These are phyloP conservation scores for Aptenodytes forsteri DNA, from an alignment of 2,113 vertebrate species.

Conservation along the genomic window DNA sequence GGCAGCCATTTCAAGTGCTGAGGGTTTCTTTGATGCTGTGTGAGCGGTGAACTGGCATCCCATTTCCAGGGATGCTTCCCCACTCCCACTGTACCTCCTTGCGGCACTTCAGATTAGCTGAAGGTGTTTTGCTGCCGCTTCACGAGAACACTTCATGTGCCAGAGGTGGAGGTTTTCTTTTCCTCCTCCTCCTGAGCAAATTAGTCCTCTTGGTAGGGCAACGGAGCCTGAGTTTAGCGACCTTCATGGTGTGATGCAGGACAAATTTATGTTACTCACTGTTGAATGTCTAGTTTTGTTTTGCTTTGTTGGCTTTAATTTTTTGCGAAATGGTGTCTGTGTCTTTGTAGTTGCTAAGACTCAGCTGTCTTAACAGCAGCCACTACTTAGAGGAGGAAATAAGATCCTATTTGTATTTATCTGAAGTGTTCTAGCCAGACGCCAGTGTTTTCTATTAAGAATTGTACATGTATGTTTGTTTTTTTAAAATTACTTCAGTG, in stretches of 20 bases:
- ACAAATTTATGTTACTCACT: neutral
- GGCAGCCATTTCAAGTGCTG: neutral
- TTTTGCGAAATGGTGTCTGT: neutral
- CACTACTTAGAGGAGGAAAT: neutral
- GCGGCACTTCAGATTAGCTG: neutral
- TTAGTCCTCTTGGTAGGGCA: neutral
- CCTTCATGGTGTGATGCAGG: neutral
- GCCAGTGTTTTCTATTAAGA: constrained; percentile 51
- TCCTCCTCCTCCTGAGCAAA: neutral
- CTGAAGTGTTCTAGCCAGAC: constrained; percentile 31
- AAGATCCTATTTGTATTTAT: constrained; percentile 30
- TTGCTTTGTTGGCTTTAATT: neutral
- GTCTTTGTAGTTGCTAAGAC: constrained; percentile 4
- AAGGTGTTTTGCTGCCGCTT: neutral
- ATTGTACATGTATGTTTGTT: constrained; percentile 56
- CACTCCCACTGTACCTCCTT: neutral
- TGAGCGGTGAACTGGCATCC: neutral
- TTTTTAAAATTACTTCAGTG: constrained; percentile 65
- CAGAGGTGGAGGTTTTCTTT: neutral
- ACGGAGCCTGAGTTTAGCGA: rapidly evolving
- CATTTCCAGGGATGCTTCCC: rapidly evolving
- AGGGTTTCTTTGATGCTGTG: neutral
- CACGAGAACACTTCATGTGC: rapidly evolving
- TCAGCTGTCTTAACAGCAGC: neutral
- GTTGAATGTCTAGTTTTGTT: neutral